Conservation (phyloP, 2,888 invertebrate species). For the Ectobius pallidus region DNA sequence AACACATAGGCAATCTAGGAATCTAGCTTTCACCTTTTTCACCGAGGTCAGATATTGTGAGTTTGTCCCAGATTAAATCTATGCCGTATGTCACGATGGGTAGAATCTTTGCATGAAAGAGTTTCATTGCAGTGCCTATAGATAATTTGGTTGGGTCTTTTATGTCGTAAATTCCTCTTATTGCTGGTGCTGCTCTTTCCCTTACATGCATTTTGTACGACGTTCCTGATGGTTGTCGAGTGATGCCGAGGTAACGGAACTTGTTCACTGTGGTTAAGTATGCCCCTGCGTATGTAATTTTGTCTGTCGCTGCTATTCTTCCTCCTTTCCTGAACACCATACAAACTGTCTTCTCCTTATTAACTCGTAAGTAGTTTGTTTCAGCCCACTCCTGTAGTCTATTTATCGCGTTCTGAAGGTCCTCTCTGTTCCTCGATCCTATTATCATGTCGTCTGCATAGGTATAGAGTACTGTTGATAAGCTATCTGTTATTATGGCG, state of each 20-base stretch:
- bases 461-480: neutral
- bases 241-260: neutral
- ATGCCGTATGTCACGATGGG: too few species aligned
- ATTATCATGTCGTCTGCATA: constrained; percentile 13
- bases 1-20: too few species aligned
- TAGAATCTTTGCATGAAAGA: too few species aligned
- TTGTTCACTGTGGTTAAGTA: neutral
- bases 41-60: too few species aligned
- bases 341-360: neutral
- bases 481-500: neutral
- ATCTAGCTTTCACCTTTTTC: too few species aligned
- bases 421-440: neutral
- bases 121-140: too few species aligned
- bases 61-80: too few species aligned
- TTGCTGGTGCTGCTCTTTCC: neutral
- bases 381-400: neutral
- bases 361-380: neutral
- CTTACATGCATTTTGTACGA: neutral
- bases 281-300: neutral
- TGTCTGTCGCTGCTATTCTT: neutral
- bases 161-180: neutral
- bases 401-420: neutral
- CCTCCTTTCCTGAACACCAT: constrained; percentile 2
- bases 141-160: too few species aligned
- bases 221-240: neutral